These are phyloP conservation scores for Amphipyra tragopoginis DNA, from an alignment of 2,888 invertebrate species.

Conservation along the genomic window DNA sequence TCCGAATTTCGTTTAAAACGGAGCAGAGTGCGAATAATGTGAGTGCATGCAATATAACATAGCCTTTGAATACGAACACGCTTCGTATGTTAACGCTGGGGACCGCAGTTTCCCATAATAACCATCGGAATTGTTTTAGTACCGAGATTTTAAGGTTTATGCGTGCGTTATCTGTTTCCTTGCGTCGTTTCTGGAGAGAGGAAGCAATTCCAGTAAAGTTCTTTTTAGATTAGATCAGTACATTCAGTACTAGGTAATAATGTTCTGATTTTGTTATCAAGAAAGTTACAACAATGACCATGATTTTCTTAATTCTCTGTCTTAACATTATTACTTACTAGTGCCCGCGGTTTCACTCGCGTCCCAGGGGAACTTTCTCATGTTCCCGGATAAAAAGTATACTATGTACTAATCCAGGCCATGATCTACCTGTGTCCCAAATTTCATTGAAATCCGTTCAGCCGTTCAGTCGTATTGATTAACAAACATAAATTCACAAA, in stretches of 20 bases:
- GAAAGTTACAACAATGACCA: too few species aligned
- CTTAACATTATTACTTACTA: too few species aligned
- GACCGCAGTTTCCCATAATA: slow-evolving; percentile 28
- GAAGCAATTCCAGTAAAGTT: slow-evolving; percentile 19
- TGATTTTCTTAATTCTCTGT: too few species aligned
- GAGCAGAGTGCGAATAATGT: slow-evolving; percentile 17
- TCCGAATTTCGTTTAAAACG: slow-evolving; percentile 15
- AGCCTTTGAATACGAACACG: background rate
- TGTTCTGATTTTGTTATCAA: too few species aligned
- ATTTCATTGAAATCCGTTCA: too few species aligned
- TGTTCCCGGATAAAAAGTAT: too few species aligned
- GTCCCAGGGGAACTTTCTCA: too few species aligned
- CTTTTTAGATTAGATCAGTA: slow-evolving; percentile 1
- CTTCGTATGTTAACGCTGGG: slow-evolving; percentile 10
- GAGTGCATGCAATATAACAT: slow-evolving; percentile 22
- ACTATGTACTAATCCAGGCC: too few species aligned
- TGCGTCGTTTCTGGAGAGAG: background rate
- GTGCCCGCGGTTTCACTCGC: too few species aligned
- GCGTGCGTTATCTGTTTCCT: slow-evolving; percentile 8
- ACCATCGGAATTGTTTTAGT: slow-evolving; percentile 13
- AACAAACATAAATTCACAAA: too few species aligned
- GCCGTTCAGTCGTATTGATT: too few species aligned
- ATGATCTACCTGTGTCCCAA: too few species aligned
- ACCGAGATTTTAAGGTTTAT: slow-evolving; percentile 22
- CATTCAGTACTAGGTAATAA: background rate